phyloP scores from a whole-genome alignment of 2,888 invertebrate genomes.

The Lasioglossum figueresi region DNA sequence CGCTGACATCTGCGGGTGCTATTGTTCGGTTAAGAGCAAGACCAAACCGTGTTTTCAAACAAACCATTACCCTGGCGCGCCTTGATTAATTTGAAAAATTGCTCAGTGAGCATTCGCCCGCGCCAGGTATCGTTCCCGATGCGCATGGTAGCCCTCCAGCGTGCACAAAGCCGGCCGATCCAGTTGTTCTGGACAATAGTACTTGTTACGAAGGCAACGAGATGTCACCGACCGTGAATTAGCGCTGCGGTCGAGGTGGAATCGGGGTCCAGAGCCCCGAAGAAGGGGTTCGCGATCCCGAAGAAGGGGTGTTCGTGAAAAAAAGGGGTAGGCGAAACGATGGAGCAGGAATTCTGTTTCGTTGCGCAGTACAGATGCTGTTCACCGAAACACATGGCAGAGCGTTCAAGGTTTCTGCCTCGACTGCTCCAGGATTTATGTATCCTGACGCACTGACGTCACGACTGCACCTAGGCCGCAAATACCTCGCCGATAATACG shows the following conservation, averaged over 20 bases:
- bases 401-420: constrained; percentile 39
- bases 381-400: constrained; percentile 63
- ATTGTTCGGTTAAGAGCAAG: constrained; percentile 4
- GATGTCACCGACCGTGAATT: constrained; percentile 82
- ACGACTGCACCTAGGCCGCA: constrained; percentile 52
- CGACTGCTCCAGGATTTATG: constrained; percentile 62
- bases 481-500: constrained; percentile 36
- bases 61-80: constrained; percentile 64
- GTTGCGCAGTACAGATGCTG: constrained; percentile 74
- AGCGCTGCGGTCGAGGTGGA: constrained; percentile 74
- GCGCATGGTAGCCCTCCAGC: constrained; percentile 60
- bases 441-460: constrained; percentile 66
- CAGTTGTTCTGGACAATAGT: constrained; percentile 79
- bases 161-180: constrained; percentile 72
- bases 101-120: constrained; percentile 75
- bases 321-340: constrained; percentile 50
- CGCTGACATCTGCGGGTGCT: constrained; percentile 22
- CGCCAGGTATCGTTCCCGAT: constrained; percentile 75
- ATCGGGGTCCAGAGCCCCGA: constrained; percentile 34
- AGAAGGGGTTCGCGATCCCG: constrained; percentile 34
- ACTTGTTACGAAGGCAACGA: constrained; percentile 82
- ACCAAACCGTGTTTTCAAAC: constrained; percentile 75
- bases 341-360: constrained; percentile 58
- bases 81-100: constrained; percentile 68
- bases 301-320: constrained; percentile 45